Evolutionary conservation across 2,797 vertebrate genomes (phyloP).

Genomic region (Dendrocincla tyrannina): DNA sequence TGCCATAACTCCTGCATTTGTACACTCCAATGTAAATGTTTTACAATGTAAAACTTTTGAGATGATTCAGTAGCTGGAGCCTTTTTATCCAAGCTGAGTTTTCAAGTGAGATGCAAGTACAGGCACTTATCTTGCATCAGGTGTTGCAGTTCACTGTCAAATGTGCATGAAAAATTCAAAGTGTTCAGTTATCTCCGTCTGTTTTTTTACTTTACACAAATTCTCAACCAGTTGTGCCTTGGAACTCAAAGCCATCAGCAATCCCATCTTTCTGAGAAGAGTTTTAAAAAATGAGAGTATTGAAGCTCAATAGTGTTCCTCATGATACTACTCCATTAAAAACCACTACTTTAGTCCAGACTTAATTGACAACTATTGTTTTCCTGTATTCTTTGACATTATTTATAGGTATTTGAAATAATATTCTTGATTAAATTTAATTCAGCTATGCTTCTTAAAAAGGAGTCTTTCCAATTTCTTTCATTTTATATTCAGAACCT

Average conservation of each 20-base stretch:
- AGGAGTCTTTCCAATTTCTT: neutral
- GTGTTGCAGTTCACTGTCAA: neutral
- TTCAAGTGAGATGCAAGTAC: neutral
- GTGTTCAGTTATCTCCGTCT: neutral
- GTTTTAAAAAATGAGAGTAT: neutral
- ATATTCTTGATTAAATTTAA: neutral
- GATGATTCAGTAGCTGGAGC: fast-evolving
- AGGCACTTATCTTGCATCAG: neutral
- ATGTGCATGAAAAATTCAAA: neutral
- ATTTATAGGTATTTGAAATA: neutral
- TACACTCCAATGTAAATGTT: no score
- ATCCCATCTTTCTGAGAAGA: neutral
- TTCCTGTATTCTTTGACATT: neutral
- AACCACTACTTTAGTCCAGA: neutral
- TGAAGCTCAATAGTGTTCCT: neutral
- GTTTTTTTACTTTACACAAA: neutral
- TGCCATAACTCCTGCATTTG: neutral
- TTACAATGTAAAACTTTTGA: neutral
- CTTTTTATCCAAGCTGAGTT: neutral
- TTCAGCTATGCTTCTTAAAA: neutral
- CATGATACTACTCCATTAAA: neutral
- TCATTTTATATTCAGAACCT: neutral
- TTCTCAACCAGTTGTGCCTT: neutral
- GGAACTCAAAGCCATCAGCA: neutral
- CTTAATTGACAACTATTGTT: neutral